phyloP scores from a whole-genome alignment of 2,888 invertebrate species.

The Drosophila yooni region DNA sequence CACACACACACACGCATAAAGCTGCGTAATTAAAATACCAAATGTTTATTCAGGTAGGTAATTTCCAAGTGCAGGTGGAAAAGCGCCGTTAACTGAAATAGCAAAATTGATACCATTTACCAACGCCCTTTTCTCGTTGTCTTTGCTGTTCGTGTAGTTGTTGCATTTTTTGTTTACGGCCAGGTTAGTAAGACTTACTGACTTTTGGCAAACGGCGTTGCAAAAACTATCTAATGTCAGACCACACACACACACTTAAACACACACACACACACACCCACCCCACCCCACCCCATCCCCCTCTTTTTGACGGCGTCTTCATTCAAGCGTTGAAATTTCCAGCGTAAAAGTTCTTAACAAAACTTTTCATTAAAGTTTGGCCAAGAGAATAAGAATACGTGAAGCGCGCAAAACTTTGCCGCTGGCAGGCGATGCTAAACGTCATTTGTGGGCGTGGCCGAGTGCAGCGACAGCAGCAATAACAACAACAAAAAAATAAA shows the following conservation, averaged over 20 bases:
- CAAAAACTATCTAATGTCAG: constrained; percentile 74
- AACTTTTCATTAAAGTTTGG: constrained; percentile 81
- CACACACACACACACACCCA: not conserved
- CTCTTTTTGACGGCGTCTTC: constrained; percentile 37
- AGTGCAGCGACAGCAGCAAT: constrained; percentile 48
- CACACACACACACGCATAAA: constrained; percentile 20
- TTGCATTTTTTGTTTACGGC: constrained; percentile 50
- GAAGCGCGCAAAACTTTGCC: constrained; percentile 68
- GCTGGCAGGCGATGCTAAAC: constrained; percentile 74
- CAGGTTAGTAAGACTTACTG: constrained; percentile 63
- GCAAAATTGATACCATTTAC: constrained; percentile 72
- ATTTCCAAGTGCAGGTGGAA: constrained; percentile 71
- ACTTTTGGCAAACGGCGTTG: constrained; percentile 67
- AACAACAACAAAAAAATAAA: constrained; percentile 5
- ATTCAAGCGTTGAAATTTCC: constrained; percentile 78
- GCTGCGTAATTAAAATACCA: constrained; percentile 81
- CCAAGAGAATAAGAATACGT: constrained; percentile 53
- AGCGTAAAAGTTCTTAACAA: constrained; percentile 77
- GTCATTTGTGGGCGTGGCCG: constrained; percentile 72
- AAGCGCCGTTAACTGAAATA: constrained; percentile 59
- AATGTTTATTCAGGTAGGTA: constrained; percentile 83
- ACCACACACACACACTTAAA: constrained; percentile 9
- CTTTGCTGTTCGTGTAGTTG: constrained; percentile 19
- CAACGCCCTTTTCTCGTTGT: constrained; percentile 8
- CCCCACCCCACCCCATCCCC: not conserved